phyloP scores from a whole-genome alignment of 2,888 invertebrate species.

The Nesidiocoris tenuis region DNA sequence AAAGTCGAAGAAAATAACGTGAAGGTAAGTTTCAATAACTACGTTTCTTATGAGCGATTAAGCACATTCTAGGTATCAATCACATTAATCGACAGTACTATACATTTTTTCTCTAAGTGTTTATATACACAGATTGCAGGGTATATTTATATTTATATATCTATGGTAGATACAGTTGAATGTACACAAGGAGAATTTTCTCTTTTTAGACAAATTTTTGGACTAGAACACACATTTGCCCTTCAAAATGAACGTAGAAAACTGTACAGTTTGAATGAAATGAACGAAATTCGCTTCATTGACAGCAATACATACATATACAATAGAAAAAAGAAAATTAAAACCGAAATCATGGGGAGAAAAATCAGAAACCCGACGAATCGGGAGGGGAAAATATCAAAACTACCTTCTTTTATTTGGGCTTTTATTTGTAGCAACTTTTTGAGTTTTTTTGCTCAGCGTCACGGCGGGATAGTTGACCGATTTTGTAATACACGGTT shows the following conservation, averaged over 20 bases:
- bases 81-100: constrained; percentile 32
- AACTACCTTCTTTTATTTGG: constrained; percentile 48
- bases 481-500: constrained; percentile 44
- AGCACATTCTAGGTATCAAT: constrained; percentile 38
- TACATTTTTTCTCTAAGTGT: constrained; percentile 18
- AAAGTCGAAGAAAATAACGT: not conserved
- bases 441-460: constrained; percentile 40
- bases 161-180: constrained; percentile 24
- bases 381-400: constrained; percentile 21
- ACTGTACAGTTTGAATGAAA: constrained; percentile 19
- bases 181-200: constrained; percentile 25
- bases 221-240: constrained; percentile 31
- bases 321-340: not conserved
- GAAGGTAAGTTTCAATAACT: constrained; percentile 15
- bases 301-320: not conserved
- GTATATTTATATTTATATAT: constrained; percentile 2
- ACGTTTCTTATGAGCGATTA: constrained; percentile 34
- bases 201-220: constrained; percentile 10
- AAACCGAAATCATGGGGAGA: too few species aligned
- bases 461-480: constrained; percentile 33
- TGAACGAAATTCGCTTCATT: not conserved
- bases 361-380: constrained; percentile 24
- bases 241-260: constrained; percentile 10
- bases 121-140: constrained; percentile 12
- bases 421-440: constrained; percentile 40